Evolutionary conservation across 2,888 invertebrate genomes (phyloP), one percentile per base, ranked within the genome.

Genomic region (Eupithecia tripunctaria): DNA sequence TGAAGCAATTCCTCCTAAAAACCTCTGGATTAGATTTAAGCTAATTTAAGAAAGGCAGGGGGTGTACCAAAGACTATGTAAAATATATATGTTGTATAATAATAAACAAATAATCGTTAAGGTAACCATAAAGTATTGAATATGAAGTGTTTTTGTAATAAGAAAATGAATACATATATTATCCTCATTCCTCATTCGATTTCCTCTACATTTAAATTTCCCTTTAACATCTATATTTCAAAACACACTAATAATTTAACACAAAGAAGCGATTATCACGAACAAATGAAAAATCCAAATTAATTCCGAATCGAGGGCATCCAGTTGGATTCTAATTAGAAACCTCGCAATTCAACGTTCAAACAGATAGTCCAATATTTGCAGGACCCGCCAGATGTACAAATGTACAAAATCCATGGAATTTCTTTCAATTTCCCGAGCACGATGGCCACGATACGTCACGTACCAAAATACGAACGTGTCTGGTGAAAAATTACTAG

Each of bases 401-500:
- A 32, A 62, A 62, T 68, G 71, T 66, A 73, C 60, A 41, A 62
- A 71, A 67, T 64, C 43, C 18, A 71, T 47, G 25, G 68, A 64
- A 64, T 76, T n/a, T 73, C 71, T 65, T 78, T 71, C 79, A 75
- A 80, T 80, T 77, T 80, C 77, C 77, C 68, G 18, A 36, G 51
- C 77, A 71, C 62, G 76, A 84, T 81, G 76, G 72, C 76, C 63
- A 32, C 79, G 67, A 83, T 85, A 80, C 73, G 73, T 84, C 81
- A 80, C 76, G 76, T 41, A 32, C 69, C 65, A 71, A 76, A 76
- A 78, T 74, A 76, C 60, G 60, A 68, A 66, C 62, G 73, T 71
- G 67, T 72, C 27, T 56, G 63, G 18, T 79, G 77, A 82, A 80
- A 81, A 80, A 84, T 80, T 66, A 77, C 82, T 72, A 75, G 79